A percentile compares a stretch with the other conserved stretches of the same genome.
Conservation (phyloP, 2,888 invertebrate species). For the Argynnis bischoffii region DNA sequence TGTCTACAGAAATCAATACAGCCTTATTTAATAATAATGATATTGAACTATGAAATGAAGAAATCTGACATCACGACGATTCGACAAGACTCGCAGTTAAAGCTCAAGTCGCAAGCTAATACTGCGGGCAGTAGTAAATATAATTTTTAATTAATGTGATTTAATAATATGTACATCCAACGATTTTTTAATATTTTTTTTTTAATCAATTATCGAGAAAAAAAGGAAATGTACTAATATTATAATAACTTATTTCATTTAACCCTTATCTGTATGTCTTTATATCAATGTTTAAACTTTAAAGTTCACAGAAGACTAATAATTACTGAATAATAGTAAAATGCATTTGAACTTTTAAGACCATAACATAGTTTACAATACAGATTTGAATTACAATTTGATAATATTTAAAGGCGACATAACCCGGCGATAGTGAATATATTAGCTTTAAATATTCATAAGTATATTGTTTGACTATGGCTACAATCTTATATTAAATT, state of each 20-base stretch:
- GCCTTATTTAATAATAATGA: too few species aligned
- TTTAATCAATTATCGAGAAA: not conserved
- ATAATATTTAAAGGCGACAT: not conserved
- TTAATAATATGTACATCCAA: too few species aligned
- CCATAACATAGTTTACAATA: not conserved
- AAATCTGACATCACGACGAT: not conserved
- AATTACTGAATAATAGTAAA: not conserved
- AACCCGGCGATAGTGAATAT: not conserved
- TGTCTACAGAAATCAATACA: too few species aligned
- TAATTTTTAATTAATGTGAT: too few species aligned
- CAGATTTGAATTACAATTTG: not conserved
- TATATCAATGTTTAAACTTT: too few species aligned
- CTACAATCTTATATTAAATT: conserved; percentile 2
- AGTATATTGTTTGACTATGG: not conserved
- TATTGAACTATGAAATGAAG: not conserved
- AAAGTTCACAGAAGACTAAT: not conserved
- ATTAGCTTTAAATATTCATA: not conserved
- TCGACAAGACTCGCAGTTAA: not conserved
- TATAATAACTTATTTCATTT: too few species aligned
- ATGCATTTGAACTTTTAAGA: not conserved
- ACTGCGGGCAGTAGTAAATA: not conserved
- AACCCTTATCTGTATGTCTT: too few species aligned
- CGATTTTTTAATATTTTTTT: not conserved
- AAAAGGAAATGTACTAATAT: not conserved
- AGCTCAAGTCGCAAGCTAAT: not conserved